Conservation (phyloP, 1,140 invertebrate genomes). For the Aphaenogaster rudis region DNA sequence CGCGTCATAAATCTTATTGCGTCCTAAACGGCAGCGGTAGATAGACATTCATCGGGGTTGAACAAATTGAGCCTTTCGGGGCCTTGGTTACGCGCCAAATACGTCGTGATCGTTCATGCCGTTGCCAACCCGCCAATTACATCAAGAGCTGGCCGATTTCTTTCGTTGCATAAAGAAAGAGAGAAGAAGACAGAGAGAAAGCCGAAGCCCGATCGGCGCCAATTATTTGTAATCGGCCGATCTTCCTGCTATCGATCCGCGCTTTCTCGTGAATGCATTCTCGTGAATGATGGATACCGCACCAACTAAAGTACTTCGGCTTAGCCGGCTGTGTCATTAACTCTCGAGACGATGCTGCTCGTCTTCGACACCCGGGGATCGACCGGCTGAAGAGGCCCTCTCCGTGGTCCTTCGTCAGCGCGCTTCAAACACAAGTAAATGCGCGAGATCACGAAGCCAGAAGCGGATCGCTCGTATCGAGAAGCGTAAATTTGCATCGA, state of each 20-base stretch:
- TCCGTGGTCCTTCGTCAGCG: conserved; percentile 21
- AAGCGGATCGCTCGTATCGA: conserved; percentile 27
- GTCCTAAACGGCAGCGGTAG: conserved; percentile 16
- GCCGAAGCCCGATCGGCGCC: conserved; percentile 3
- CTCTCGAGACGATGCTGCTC: conserved; percentile 62
- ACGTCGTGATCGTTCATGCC: conserved; percentile 48
- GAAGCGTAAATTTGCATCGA: conserved; percentile 34
- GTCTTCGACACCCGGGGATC: conserved; percentile 44
- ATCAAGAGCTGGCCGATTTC: conserved; percentile 39
- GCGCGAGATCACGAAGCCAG: neutral
- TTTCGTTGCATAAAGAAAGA: conserved; percentile 10
- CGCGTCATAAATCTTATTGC: conserved; percentile 36
- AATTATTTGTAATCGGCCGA: conserved; percentile 55
- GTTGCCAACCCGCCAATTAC: conserved; percentile 50
- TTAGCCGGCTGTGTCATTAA: conserved; percentile 59
- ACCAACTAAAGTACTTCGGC: conserved; percentile 24
- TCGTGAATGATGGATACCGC: conserved; percentile 35
- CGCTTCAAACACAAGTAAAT: conserved; percentile 50
- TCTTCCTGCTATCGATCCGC: conserved; percentile 42
- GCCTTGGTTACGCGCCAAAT: conserved; percentile 56
- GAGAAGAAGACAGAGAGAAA: neutral
- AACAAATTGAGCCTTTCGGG: conserved; percentile 58
- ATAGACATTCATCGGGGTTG: conserved; percentile 17
- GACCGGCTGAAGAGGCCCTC: conserved; percentile 35
- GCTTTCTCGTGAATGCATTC: conserved; percentile 54